phyloP scores from a whole-genome alignment of 2,888 invertebrate genomes.

The Athalia cordata region DNA sequence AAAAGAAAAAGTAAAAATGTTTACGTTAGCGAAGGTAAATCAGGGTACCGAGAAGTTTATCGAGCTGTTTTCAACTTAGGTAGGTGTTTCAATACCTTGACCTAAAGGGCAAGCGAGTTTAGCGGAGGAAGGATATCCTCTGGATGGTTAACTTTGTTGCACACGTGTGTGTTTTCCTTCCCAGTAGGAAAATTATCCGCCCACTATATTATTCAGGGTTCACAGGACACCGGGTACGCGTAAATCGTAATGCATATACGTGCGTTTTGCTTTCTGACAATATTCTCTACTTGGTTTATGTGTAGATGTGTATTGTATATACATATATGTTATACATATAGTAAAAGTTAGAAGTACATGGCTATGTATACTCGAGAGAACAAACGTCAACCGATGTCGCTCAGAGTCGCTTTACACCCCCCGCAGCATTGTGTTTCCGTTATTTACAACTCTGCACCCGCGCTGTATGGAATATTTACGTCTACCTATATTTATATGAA shows the following conservation, averaged over 20 bases:
- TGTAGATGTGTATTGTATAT: too few relatives aligned
- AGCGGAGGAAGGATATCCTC: neutral
- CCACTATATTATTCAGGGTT: conserved; percentile 14
- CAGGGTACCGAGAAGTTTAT: neutral
- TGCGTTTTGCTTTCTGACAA: conserved; percentile 24
- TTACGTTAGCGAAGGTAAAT: conserved; percentile 12
- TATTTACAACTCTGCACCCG: too few relatives aligned
- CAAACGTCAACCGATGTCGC: conserved; percentile 21
- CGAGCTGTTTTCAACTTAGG: conserved; percentile 24
- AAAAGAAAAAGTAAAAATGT: neutral
- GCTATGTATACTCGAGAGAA: neutral
- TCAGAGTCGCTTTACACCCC: neutral
- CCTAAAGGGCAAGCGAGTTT: neutral
- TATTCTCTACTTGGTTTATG: neutral
- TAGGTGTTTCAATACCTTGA: neutral
- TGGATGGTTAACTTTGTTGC: conserved; percentile 8
- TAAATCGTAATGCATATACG: too few relatives aligned
- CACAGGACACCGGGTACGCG: neutral
- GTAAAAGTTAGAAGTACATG: neutral
- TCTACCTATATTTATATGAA: too few relatives aligned
- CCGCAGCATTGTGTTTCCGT: too few relatives aligned
- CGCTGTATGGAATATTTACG: conserved; percentile 12
- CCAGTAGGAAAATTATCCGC: conserved; percentile 21
- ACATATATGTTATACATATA: too few relatives aligned
- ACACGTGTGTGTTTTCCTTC: conserved; percentile 8